Conservation (phyloP, 2,797 vertebrate species). For the Crocidura indochinensis region DNA sequence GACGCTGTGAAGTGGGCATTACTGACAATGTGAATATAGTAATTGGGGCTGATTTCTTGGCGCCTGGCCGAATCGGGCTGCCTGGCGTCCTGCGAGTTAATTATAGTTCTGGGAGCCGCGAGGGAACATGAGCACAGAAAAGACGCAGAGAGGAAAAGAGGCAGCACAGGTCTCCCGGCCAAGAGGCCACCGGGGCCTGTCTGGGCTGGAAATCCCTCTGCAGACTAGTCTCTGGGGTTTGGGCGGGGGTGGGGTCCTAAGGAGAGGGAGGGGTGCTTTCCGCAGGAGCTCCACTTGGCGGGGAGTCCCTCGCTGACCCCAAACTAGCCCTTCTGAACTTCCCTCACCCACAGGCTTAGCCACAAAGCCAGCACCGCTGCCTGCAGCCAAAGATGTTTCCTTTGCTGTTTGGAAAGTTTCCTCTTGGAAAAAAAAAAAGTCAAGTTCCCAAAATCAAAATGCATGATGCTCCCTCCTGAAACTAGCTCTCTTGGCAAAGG, state of each 20-base stretch:
- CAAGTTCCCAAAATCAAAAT: slow-evolving; percentile 69
- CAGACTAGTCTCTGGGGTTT: slow-evolving; percentile 62
- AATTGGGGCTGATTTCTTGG: slow-evolving; percentile 95
- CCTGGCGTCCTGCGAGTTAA: slow-evolving; percentile 93
- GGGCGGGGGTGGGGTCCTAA: slow-evolving; percentile 55
- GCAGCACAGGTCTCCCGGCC: slow-evolving; percentile 84
- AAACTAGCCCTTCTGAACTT: not conserved
- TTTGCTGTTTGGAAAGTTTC: slow-evolving; percentile 54
- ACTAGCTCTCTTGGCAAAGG: slow-evolving; percentile 48
- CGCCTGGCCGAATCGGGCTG: slow-evolving; percentile 90
- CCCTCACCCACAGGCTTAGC: not conserved
- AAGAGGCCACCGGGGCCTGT: slow-evolving; percentile 76
- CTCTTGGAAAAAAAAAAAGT: not conserved
- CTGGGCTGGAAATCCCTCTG: slow-evolving; percentile 53
- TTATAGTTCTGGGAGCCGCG: slow-evolving; percentile 91
- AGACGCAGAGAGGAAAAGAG: slow-evolving; percentile 85
- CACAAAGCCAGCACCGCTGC: slow-evolving; percentile 20
- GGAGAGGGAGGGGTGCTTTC: slow-evolving; percentile 62
- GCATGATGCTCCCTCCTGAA: slow-evolving; percentile 43
- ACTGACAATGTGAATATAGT: slow-evolving; percentile 93
- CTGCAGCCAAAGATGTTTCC: slow-evolving; percentile 45
- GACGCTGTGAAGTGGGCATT: slow-evolving; percentile 92
- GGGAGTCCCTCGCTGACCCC: slow-evolving; percentile 5
- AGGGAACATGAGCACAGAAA: slow-evolving; percentile 83
- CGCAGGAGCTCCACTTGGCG: not conserved